Evolutionary conservation across 2,888 invertebrate species (phyloP).

Genomic region (Caenorhabditis sinica): DNA sequence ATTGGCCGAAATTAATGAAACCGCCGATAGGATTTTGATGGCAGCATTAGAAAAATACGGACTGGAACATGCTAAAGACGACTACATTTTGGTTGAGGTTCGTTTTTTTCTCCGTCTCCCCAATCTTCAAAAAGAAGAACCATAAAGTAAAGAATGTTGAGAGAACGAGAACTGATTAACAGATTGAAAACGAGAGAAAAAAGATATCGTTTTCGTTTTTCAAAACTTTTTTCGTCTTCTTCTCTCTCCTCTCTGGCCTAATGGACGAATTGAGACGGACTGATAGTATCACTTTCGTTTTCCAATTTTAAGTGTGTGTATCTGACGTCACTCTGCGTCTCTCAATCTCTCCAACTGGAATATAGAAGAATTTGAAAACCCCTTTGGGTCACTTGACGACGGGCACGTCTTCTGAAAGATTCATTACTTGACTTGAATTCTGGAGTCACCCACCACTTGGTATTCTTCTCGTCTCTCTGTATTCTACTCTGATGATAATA

Average conservation of each 20-base stretch:
- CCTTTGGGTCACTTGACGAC: conserved; percentile 57
- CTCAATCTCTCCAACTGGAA: conserved; percentile 25
- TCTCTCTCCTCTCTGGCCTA: neutral
- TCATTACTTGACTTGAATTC: conserved; percentile 17
- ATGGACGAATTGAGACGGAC: conserved; percentile 25
- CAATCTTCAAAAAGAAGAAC: neutral
- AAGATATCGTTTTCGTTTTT: conserved; percentile 24
- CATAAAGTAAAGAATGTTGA: conserved; percentile 40
- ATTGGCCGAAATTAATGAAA: conserved; percentile 93
- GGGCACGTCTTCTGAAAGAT: conserved; percentile 13
- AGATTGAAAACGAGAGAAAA: conserved; percentile 21
- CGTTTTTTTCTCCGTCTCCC: conserved; percentile 20
- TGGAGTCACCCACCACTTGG: neutral
- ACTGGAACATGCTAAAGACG: conserved; percentile 91
- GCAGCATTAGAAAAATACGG: conserved; percentile 99
- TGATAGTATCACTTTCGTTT: conserved; percentile 54
- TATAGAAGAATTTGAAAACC: conserved; percentile 47
- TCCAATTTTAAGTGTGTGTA: conserved; percentile 13
- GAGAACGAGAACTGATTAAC: conserved; percentile 18
- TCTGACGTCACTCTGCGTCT: conserved; percentile 58
- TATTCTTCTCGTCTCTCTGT: neutral
- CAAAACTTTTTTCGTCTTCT: conserved; percentile 34
- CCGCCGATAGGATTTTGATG: conserved; percentile 93
- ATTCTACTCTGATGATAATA: neutral
- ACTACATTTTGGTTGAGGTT: conserved; percentile 97